These are phyloP conservation scores for Dendrolimus kikuchii DNA, from an alignment of 1,140 invertebrate genomes.

Conservation along the genomic window DNA sequence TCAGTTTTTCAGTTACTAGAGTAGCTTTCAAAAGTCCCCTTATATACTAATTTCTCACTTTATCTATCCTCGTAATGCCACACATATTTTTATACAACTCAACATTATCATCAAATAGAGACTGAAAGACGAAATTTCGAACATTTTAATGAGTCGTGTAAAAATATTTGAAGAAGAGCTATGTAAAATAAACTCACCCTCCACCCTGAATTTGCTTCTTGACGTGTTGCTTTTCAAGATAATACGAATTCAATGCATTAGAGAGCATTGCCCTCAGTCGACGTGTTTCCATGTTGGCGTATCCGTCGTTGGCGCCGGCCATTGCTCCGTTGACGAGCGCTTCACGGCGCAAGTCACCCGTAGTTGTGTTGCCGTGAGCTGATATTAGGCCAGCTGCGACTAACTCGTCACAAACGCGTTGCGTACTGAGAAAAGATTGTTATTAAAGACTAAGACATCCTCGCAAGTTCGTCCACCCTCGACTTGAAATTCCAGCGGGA, in stretches of 20 bases:
- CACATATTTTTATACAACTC: too few relatives aligned
- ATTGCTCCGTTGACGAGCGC: conserved; percentile 59
- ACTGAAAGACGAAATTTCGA: too few relatives aligned
- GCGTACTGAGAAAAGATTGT: conserved; percentile 32
- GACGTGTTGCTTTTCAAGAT: conserved; percentile 94
- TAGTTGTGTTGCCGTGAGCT: conserved; percentile 35
- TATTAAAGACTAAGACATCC: too few relatives aligned
- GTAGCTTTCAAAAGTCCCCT: too few relatives aligned
- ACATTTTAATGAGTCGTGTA: too few relatives aligned
- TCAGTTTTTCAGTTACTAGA: too few relatives aligned
- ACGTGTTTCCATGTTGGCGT: conserved; percentile 45
- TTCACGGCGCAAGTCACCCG: conserved; percentile 51
- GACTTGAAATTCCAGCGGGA: too few relatives aligned
- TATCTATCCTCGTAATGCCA: too few relatives aligned
- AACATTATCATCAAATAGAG: too few relatives aligned
- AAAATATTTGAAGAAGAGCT: not conserved
- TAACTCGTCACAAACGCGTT: conserved; percentile 59
- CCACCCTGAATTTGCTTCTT: conserved; percentile 86
- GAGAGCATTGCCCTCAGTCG: conserved; percentile 55
- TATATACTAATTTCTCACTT: too few relatives aligned
- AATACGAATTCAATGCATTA: conserved; percentile 87
- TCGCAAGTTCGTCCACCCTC: too few relatives aligned
- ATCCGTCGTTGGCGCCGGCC: conserved; percentile 56
- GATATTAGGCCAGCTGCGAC: conserved; percentile 51
- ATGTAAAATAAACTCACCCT: conserved; percentile 48